Percentiles rank a stretch among this genome's conserved stretches.
Conservation (phyloP, 2,113 vertebrate genomes). For the Menidia beryllina region DNA sequence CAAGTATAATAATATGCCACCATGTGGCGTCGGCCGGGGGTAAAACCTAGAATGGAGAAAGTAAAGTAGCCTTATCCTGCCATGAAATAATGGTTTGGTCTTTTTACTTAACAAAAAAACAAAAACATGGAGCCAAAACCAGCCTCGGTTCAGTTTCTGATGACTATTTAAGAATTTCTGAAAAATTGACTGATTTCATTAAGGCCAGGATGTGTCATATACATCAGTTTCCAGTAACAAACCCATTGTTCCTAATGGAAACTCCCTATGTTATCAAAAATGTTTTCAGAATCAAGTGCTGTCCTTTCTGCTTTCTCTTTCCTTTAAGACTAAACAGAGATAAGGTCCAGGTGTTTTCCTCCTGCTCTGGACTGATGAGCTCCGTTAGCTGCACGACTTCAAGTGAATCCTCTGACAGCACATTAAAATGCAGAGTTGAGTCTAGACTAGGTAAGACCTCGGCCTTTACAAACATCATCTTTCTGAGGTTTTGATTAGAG, state of each 20-base stretch:
- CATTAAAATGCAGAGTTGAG: too few relatives aligned
- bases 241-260: background rate
- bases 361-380: too few relatives aligned
- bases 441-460: too few relatives aligned
- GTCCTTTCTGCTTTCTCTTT: background rate
- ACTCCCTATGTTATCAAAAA: background rate
- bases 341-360: background rate
- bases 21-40: background rate
- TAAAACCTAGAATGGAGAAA: slow-evolving; percentile 18
- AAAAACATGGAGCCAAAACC: background rate
- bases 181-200: background rate
- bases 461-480: too few relatives aligned
- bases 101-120: slow-evolving; percentile 3
- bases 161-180: slow-evolving; percentile 5
- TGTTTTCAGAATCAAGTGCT: background rate
- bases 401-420: too few relatives aligned
- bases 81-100: background rate
- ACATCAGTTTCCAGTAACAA: too few relatives aligned
- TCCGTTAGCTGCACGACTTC: too few relatives aligned
- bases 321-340: background rate
- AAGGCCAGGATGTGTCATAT: too few relatives aligned
- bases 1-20: too few relatives aligned
- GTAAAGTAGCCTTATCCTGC: slow-evolving; percentile 21
- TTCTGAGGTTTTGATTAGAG: too few relatives aligned
- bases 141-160: background rate